Evolutionary conservation across 2,113 vertebrate species (phyloP), one percentile per base, ranked within the genome.

Genomic region (Falco punctatus): DNA sequence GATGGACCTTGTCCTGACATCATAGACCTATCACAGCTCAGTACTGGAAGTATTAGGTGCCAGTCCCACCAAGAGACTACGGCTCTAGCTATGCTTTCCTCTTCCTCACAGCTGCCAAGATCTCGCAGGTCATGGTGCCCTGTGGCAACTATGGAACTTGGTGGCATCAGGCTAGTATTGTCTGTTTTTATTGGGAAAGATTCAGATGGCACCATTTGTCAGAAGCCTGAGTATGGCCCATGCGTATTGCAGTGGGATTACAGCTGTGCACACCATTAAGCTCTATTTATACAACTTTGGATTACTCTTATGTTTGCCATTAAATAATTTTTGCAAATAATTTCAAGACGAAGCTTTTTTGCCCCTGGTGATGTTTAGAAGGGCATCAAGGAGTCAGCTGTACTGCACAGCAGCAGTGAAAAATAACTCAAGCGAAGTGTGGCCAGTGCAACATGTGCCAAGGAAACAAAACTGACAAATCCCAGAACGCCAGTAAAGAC

Each of bases 281-380:
- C 69, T 85, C 55, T 61, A 21, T 69, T 86, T 79, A 85, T 82
- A 91, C 16, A 89, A 66, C 35, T 84, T 64, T 48, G 12, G 78
- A 42, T 49, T 84, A 67, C 5, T 81, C 27, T 54, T 44, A 30
- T 2, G 10, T 85, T 91, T 96, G 40, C 40, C 14, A 52, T 75
- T 79, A 75, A 87, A 44, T 51, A 75, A 19, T 33, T 92, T 73
- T 8, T 61, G 48, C 73, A 85, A 81, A 58, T 85, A 54, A 91
- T 87, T 94, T 75, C 69, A 93, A 94, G 62, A 59, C 8, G 3
- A 90, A 91, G 66, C 35, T 88, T 89, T 96, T 73, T 70, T 91
- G 62, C 19, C 46, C 54, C 28, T 2, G 4, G 28, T 80, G 52
- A 52, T 81, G 8, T 73, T 93, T 82, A 90, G 28, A 59, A 83